Evolutionary conservation across 2,797 vertebrate genomes (phyloP), one percentile per base, ranked within the genome.

Genomic region (Lepus oiostolus): DNA sequence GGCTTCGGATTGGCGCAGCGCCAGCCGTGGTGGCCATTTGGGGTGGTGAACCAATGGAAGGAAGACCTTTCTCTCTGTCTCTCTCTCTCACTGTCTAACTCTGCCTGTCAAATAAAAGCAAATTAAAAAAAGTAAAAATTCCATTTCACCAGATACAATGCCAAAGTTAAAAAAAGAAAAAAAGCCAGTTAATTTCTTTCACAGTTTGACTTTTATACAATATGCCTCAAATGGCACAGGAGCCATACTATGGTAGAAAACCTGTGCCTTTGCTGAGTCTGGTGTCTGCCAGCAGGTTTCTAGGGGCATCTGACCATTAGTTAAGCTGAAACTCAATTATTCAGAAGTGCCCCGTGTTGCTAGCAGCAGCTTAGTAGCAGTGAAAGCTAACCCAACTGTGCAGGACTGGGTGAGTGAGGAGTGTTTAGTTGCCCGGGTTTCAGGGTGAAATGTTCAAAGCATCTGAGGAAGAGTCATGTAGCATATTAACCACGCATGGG

Each of bases 241-340:
- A 58, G 90, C 60, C 58, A 17, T 30, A 11, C 26, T 35, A 8
- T 88, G 81, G 85, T 94, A 82, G 91, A 88, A 95, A 96, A 35
- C 30, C 81, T 82, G 68, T 91, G 91, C 95, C 74, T 85, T 96
- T 94, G 38, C 92, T 95, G 90, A 93, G 88, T 93, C 95, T 97
- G 88, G 65, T 97, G 85, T 90, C 90, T 96, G 67, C 92, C 90
- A 88, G 68, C 92, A 91, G 90, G 83, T 72, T 96, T 88, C 50
- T 62, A 38, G 47, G 85, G 90, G 90, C 93, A 97, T 90, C 80
- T 95, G 92, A 97, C 96, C 88, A 96, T 95, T 97, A 94, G 96
- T 97, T 96, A 95, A 93, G n/a, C 84, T 95, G 97, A 94, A 96
- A 94, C 67, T 95, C 90, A 94, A 85, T 97, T 97, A 95, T 94